phyloP scores from a whole-genome alignment of 2,113 vertebrate species.

The Ceyx margarethae region DNA sequence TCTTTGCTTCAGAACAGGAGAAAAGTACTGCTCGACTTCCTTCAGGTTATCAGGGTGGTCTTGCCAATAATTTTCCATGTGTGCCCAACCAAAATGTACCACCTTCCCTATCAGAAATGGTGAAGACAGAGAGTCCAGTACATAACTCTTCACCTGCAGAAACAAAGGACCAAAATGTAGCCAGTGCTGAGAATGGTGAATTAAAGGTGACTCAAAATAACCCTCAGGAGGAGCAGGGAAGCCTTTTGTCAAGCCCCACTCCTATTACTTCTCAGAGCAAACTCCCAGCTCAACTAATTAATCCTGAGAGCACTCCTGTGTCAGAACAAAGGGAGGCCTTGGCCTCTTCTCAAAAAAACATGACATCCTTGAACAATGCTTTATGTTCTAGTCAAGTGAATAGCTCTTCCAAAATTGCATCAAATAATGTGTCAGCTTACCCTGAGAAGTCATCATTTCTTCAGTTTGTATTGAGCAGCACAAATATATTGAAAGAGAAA shows the following conservation, averaged over 20 bases:
- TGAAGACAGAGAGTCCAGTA: not conserved
- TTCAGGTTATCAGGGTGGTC: not conserved
- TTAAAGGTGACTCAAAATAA: not conserved
- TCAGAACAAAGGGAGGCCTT: not conserved
- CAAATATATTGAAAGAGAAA: conserved; percentile 30
- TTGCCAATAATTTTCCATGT: not conserved
- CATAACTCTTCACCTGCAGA: not conserved
- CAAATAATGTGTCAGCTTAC: not conserved
- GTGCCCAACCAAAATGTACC: not conserved
- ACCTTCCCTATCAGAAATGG: not conserved
- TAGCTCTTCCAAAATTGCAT: not conserved
- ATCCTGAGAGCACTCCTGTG: not conserved
- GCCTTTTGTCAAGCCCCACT: not conserved
- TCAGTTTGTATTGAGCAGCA: conserved; percentile 44
- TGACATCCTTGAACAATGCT: not conserved
- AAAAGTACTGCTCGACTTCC: not conserved
- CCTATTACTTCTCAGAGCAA: not conserved
- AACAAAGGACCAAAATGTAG: not conserved
- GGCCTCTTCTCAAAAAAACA: not conserved
- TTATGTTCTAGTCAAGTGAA: not conserved
- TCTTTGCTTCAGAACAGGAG: conserved; percentile 32
- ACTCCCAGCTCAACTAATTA: not conserved
- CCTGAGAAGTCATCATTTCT: not conserved
- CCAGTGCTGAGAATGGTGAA: not conserved
- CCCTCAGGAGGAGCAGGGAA: conserved; percentile 12